phyloP scores from a whole-genome alignment of 2,797 vertebrate species.

The Notolabrus celidotus region DNA sequence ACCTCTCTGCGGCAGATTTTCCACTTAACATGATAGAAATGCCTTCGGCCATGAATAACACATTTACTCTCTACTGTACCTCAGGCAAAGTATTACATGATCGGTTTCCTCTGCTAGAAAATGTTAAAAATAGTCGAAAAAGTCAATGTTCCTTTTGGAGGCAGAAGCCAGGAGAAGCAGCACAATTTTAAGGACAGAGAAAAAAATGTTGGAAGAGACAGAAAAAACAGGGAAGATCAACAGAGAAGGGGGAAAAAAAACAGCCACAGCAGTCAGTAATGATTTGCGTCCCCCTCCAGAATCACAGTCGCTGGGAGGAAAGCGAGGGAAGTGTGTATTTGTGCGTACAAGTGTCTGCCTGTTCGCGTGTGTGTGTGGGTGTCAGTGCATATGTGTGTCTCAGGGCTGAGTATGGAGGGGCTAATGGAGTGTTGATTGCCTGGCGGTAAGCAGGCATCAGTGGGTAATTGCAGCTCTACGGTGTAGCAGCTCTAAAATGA shows the following conservation, averaged over 20 bases:
- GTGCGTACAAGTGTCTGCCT: constrained; percentile 27
- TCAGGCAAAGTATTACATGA: constrained; percentile 68
- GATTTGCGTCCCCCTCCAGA: constrained; percentile 68
- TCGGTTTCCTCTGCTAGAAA: constrained; percentile 60
- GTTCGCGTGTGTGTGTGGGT: constrained; percentile 42
- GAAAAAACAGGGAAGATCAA: constrained; percentile 51
- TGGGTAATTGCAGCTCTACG: constrained; percentile 82
- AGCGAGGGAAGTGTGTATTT: constrained; percentile 38
- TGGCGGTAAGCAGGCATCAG: constrained; percentile 83
- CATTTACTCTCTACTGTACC: constrained; percentile 73
- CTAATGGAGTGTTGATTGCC: constrained; percentile 87
- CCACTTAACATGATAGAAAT: constrained; percentile 78
- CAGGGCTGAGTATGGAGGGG: constrained; percentile 70
- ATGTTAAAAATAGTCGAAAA: constrained; percentile 52
- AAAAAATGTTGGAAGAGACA: constrained; percentile 42
- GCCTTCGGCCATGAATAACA: constrained; percentile 73
- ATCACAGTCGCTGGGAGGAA: constrained; percentile 35
- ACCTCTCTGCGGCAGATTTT: constrained; percentile 69
- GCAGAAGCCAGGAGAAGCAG: constrained; percentile 38
- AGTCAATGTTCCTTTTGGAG: constrained; percentile 43
- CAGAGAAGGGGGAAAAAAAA: constrained; percentile 7
- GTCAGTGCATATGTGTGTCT: constrained; percentile 57
- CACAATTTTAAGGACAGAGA: constrained; percentile 46
- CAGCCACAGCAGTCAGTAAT: constrained; percentile 65
- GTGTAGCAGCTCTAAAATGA: constrained; percentile 81